phyloP scores from a whole-genome alignment of 2,888 invertebrate species.

The Stenodema calcarata region DNA sequence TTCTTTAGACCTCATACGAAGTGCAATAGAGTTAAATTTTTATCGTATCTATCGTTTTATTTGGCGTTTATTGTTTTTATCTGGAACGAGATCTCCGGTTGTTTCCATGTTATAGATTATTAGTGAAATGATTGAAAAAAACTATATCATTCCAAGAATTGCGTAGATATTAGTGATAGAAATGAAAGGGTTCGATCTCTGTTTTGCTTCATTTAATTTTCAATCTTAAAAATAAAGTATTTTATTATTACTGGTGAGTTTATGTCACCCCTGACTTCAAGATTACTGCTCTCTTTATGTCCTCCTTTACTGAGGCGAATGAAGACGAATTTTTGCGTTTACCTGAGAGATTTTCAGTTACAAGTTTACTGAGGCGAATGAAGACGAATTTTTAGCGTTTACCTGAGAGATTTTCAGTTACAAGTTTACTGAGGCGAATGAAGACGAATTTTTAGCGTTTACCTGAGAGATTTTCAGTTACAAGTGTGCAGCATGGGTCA shows the following conservation, averaged over 20 bases:
- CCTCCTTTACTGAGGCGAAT: no score
- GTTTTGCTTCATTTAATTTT: slow-evolving; percentile 27
- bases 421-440: no score
- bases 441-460: no score
- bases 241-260: slow-evolving; percentile 45
- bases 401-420: no score
- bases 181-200: slow-evolving; percentile 40
- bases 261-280: no score
- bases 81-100: slow-evolving; percentile 22
- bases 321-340: no score
- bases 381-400: no score
- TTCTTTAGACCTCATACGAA: background rate
- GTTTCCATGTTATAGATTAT: background rate
- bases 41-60: background rate
- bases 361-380: no score
- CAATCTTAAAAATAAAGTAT: slow-evolving; percentile 30
- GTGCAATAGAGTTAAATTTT: background rate
- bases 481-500: no score
- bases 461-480: no score
- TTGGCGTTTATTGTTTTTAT: background rate
- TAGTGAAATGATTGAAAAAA: background rate
- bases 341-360: no score
- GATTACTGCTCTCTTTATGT: no score
- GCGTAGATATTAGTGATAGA: slow-evolving; percentile 1
- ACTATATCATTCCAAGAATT: slow-evolving; percentile 24